A percentile compares a stretch with the other conserved stretches of the same genome.
phyloP scores from a whole-genome alignment of 1,140 invertebrate species.

The Andrena cerasifolii region DNA sequence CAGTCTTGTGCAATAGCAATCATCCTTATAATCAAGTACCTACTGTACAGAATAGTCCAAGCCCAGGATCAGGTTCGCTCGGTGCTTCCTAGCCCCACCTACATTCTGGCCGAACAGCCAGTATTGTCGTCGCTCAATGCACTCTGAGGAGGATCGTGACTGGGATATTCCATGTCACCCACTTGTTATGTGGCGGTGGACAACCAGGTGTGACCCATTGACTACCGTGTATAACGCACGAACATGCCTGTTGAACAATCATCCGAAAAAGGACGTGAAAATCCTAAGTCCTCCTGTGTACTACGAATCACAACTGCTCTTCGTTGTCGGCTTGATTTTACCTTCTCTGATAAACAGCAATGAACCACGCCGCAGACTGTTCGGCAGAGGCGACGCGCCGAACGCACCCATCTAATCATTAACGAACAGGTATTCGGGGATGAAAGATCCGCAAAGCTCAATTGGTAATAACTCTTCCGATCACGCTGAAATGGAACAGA shows the following conservation, averaged over 20 bases:
- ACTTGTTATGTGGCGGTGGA: constrained; percentile 63
- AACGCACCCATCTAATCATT: constrained; percentile 30
- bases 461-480: constrained; percentile 36
- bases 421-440: constrained; percentile 3
- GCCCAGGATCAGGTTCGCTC: constrained; percentile 74
- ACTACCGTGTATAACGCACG: constrained; percentile 19
- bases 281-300: constrained; percentile 8
- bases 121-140: constrained; percentile 76
- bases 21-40: constrained; percentile 87
- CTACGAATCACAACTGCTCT: constrained; percentile 40
- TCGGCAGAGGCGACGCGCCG: not conserved
- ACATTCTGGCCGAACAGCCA: constrained; percentile 77
- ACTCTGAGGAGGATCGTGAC: constrained; percentile 74
- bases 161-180: constrained; percentile 73
- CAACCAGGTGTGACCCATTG: constrained; percentile 58
- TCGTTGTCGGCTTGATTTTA: constrained; percentile 34
- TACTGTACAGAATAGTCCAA: constrained; percentile 76
- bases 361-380: constrained; percentile 7
- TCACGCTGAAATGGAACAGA: constrained; percentile 12
- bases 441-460: constrained; percentile 25
- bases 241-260: constrained; percentile 39
- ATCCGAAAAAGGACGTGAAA: constrained; percentile 24
- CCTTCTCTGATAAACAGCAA: constrained; percentile 51
- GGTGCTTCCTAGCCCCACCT: constrained; percentile 80
- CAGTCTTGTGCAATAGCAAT: constrained; percentile 94